phyloP scores from a whole-genome alignment of 2,888 invertebrate species.

The Oconnorella tubifera region DNA sequence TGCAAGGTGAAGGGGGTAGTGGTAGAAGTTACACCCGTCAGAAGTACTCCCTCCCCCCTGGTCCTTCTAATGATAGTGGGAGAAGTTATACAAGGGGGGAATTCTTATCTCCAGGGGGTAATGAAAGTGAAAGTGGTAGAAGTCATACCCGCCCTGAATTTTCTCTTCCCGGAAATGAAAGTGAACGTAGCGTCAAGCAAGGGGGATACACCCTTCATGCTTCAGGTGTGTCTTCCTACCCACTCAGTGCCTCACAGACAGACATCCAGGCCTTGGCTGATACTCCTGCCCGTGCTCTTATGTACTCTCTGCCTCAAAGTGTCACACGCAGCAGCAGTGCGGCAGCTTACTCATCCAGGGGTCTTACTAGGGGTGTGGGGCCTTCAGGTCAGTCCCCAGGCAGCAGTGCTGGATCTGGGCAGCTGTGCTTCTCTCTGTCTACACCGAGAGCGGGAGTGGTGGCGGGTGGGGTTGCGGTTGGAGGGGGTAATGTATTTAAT shows the following conservation, averaged over 20 bases:
- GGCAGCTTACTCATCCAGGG: neutral
- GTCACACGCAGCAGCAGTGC: neutral
- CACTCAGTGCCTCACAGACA: no score
- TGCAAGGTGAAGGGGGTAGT: neutral
- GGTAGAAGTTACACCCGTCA: neutral
- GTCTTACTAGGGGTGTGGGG: neutral
- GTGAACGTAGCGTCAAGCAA: neutral
- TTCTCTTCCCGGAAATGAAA: neutral
- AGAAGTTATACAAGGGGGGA: no score
- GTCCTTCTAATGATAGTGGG: neutral
- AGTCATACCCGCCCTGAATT: neutral
- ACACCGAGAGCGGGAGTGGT: neutral
- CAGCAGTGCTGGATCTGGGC: slow-evolving; percentile 9
- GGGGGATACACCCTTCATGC: neutral
- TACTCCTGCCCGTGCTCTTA: no score
- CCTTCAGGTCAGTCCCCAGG: slow-evolving; percentile 2
- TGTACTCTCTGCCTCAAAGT: no score
- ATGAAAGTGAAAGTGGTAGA: neutral
- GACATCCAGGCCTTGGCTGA: no score
- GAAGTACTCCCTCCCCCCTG: neutral
- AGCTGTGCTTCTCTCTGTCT: slow-evolving; percentile 4
- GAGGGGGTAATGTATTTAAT: neutral
- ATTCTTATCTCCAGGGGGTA: neutral
- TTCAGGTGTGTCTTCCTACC: neutral
- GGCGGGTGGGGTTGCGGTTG: neutral